phyloP scores from a whole-genome alignment of 2,113 vertebrate species.

The Aspidoscelis tigris region DNA sequence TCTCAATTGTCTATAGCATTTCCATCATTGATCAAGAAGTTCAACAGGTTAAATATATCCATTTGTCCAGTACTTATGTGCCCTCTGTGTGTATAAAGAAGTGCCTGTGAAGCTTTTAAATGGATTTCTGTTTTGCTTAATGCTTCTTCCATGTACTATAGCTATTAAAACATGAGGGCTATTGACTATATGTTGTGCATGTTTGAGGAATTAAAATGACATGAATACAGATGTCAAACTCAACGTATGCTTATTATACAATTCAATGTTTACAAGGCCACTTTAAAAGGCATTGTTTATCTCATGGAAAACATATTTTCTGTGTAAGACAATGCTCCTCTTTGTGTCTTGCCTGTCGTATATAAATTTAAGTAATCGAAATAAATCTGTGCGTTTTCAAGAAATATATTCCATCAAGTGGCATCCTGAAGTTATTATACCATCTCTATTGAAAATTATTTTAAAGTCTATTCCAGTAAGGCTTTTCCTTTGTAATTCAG shows the following conservation, averaged over 20 bases:
- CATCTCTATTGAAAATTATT: background rate
- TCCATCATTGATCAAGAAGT: constrained; percentile 52
- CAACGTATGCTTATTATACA: background rate
- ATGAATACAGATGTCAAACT: background rate
- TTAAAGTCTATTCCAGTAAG: background rate
- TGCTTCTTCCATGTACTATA: constrained; percentile 28
- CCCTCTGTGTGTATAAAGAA: constrained; percentile 1
- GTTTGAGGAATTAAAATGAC: constrained; percentile 23
- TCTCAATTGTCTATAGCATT: constrained; percentile 47
- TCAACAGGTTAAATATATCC: constrained; percentile 25
- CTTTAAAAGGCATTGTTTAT: constrained; percentile 19
- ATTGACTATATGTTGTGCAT: constrained; percentile 22
- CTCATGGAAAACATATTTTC: constrained; percentile 17
- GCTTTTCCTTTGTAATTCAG: no score
- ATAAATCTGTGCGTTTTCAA: constrained; percentile 4
- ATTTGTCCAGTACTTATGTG: constrained; percentile 32
- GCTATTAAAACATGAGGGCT: constrained; percentile 27
- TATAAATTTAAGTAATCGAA: background rate
- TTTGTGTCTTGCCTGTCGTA: background rate
- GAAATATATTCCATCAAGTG: constrained; percentile 21
- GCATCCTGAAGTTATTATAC: background rate
- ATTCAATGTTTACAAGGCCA: constrained; percentile 8
- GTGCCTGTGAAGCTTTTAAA: constrained; percentile 45
- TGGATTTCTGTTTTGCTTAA: constrained; percentile 37
- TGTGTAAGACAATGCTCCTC: background rate